Conservation (phyloP, 2,888 invertebrate species). For the Falcaria lacertinaria region DNA sequence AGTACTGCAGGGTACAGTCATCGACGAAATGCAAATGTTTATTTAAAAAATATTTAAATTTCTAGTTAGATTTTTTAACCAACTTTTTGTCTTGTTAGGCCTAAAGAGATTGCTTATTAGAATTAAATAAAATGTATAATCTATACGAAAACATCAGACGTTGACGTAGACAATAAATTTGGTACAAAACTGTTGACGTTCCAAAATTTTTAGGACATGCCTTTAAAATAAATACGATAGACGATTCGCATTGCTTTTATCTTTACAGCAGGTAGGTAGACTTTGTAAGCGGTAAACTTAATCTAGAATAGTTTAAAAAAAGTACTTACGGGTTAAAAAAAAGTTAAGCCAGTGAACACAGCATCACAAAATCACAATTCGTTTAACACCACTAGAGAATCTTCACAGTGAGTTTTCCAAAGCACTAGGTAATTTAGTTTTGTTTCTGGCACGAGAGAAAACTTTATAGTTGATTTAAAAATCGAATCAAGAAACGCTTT, state of each 20-base stretch:
- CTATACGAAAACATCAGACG: too few relatives aligned
- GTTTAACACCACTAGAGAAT: slow-evolving; percentile 39
- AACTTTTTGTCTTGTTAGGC: slow-evolving; percentile 52
- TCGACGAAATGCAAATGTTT: too few relatives aligned
- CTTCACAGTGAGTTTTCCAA: slow-evolving; percentile 39
- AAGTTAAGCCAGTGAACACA: slow-evolving; percentile 48
- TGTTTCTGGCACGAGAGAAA: slow-evolving; percentile 17
- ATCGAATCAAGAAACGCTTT: slow-evolving; percentile 7
- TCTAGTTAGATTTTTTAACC: too few relatives aligned
- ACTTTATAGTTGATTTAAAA: slow-evolving; percentile 21
- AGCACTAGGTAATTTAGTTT: slow-evolving; percentile 27
- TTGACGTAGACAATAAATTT: too few relatives aligned
- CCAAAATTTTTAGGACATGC: too few relatives aligned
- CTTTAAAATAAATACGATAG: too few relatives aligned
- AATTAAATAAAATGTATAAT: background rate
- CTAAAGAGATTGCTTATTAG: slow-evolving; percentile 18
- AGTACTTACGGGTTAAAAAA: slow-evolving; percentile 57
- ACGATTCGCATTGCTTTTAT: too few relatives aligned
- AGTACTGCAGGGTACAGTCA: too few relatives aligned
- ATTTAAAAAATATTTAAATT: too few relatives aligned
- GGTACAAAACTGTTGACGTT: too few relatives aligned
- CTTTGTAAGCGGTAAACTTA: too few relatives aligned
- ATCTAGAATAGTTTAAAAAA: slow-evolving; percentile 3
- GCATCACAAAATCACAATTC: slow-evolving; percentile 67
- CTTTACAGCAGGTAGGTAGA: too few relatives aligned